Base-by-base conservation (phyloP, 1,140 invertebrate genomes). In the Trigoniulus corallinus region DNA sequence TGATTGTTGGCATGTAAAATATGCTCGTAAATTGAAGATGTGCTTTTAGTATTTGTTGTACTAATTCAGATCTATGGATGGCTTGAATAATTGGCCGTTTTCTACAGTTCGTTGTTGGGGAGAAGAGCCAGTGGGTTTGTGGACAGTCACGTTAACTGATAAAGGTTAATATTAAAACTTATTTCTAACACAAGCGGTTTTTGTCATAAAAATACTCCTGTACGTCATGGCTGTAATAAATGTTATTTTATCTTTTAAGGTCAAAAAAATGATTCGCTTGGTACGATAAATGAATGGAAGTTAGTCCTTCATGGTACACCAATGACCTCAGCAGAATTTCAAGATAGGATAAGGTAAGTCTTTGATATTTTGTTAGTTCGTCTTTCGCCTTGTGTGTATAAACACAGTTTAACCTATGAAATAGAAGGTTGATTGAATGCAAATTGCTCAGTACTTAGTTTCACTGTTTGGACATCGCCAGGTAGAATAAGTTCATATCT, bases 81-180 rank as follows among this genome's bases (percentile, higher is more conserved):
- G 46, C 7, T 47, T 47, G 27, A n/a, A 47, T 12, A 20, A 47
- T 26, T 39, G 4, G 23, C 27, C 20, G 7, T 47, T 47, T 22
- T 25, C 46, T 7, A 47, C 23, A 18, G 46, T 47, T 26, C 46
- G 46, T 26, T 47, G 46, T 27, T 47, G 46, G 46, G 46, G 46
- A 10, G 46, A 47, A 47, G 21, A 34, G n/a, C 46, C 46, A 10
- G 26, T 25, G 4, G 46, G 46, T 4, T 7, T 4, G 15, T 47
- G 46, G 46, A 47, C 21, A 10, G 4, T 47, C 13, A 13, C n/a
- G 10, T 7, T 47, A 47, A 47, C 21, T 7, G 46, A 47, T 27
- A 47, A 12, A 47, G 46, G 22, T 47, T 37, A 12, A 34, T 34
- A 34, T 34, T 34, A 34, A n/a, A n/a, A n/a, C n/a, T n/a, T n/a